These are phyloP conservation scores for Pomacea maculata DNA, from an alignment of 1,140 invertebrate genomes.

Conservation along the genomic window DNA sequence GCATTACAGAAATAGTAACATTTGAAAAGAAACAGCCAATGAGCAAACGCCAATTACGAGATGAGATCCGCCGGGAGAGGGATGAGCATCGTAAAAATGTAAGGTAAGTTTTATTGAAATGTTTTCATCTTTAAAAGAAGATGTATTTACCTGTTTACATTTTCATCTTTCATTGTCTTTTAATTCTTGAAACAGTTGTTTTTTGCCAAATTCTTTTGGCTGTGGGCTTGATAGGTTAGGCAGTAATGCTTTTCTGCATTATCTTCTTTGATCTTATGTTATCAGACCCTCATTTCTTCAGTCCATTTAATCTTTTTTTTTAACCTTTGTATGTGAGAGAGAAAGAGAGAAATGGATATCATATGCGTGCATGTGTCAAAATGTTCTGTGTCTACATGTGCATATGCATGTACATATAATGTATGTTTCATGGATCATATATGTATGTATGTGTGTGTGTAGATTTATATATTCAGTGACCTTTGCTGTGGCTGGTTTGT, in stretches of 20 bases:
- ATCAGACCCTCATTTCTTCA: too few species aligned
- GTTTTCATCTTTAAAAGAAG: not conserved
- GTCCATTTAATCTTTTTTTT: too few species aligned
- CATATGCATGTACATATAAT: too few species aligned
- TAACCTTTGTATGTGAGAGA: too few species aligned
- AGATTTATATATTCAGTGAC: too few species aligned
- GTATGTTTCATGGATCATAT: not conserved
- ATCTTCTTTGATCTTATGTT: too few species aligned
- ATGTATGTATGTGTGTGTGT: not conserved
- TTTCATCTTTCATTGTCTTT: not conserved
- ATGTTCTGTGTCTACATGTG: too few species aligned
- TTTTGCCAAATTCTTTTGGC: not conserved
- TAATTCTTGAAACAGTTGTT: too few species aligned
- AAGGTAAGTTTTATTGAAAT: slow-evolving; percentile 29
- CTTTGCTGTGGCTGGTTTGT: not conserved
- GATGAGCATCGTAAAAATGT: slow-evolving; percentile 41
- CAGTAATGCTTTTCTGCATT: too few species aligned
- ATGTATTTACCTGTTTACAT: not conserved
- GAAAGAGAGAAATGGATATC: too few species aligned
- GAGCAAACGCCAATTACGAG: slow-evolving; percentile 39
- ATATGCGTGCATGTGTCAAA: too few species aligned
- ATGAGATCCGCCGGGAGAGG: slow-evolving; percentile 45
- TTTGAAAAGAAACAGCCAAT: slow-evolving; percentile 14
- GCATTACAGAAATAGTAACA: too few species aligned
- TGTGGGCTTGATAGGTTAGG: not conserved